These are phyloP conservation scores for Merops nubicus DNA, from an alignment of 2,113 vertebrate genomes.

Conservation along the genomic window DNA sequence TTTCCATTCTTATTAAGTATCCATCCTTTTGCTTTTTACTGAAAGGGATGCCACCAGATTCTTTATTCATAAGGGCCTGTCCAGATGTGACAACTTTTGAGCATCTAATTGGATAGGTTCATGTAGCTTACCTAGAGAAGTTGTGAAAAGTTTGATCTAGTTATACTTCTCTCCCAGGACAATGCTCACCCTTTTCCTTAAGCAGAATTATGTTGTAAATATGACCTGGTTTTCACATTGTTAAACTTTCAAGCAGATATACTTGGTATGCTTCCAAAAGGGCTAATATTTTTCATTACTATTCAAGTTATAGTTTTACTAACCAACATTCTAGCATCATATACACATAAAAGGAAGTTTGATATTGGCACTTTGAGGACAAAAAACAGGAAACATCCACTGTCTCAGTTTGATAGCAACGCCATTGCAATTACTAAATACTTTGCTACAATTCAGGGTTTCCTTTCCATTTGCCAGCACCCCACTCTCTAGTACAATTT, in stretches of 20 bases:
- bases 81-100: background rate
- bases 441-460: background rate
- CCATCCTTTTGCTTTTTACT: background rate
- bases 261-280: background rate
- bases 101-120: background rate
- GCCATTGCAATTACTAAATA: background rate
- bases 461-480: background rate
- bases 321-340: background rate
- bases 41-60: background rate
- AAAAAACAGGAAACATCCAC: background rate
- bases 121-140: background rate
- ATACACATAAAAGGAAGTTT: background rate
- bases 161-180: background rate
- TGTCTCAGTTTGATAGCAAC: background rate
- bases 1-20: background rate
- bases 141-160: background rate
- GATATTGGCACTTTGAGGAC: background rate
- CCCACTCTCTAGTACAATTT: background rate
- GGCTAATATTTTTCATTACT: background rate
- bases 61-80: background rate
- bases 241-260: background rate
- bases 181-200: background rate
- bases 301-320: background rate
- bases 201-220: background rate
- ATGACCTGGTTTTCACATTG: background rate